Evolutionary conservation across 2,113 vertebrate species (phyloP).

Genomic region (Carettochelys insculpta): DNA sequence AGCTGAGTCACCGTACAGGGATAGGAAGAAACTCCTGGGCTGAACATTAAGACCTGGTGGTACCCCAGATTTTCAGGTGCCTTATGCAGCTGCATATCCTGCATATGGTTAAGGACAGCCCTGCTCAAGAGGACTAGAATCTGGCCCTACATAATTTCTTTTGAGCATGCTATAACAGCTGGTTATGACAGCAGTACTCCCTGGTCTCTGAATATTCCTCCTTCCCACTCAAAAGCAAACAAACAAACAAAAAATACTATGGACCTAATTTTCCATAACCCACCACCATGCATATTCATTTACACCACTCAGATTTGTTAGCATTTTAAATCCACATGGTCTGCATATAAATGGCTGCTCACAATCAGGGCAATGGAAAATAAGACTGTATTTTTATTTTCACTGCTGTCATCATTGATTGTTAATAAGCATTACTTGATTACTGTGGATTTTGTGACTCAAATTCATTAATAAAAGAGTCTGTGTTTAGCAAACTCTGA

Average conservation of each 20-base stretch:
- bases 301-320: neutral
- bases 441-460: neutral
- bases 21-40: too few relatives aligned
- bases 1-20: too few relatives aligned
- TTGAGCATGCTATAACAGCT: neutral
- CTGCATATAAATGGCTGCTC: neutral
- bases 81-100: too few relatives aligned
- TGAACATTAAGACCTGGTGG: too few relatives aligned
- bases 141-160: accelerated
- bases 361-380: accelerated
- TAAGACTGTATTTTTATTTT: neutral
- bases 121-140: neutral
- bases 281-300: neutral
- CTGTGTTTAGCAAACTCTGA: neutral
- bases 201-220: neutral
- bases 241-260: too few relatives aligned
- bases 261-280: neutral
- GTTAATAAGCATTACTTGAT: neutral
- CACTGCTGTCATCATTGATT: neutral
- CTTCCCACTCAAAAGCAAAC: neutral
- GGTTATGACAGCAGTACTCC: neutral
- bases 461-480: neutral
- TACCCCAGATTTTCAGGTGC: too few relatives aligned
- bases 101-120: too few relatives aligned
- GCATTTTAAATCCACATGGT: neutral